These are phyloP conservation scores for Ageneiosus marmoratus DNA, from an alignment of 2,113 vertebrate genomes.

Conservation along the genomic window DNA sequence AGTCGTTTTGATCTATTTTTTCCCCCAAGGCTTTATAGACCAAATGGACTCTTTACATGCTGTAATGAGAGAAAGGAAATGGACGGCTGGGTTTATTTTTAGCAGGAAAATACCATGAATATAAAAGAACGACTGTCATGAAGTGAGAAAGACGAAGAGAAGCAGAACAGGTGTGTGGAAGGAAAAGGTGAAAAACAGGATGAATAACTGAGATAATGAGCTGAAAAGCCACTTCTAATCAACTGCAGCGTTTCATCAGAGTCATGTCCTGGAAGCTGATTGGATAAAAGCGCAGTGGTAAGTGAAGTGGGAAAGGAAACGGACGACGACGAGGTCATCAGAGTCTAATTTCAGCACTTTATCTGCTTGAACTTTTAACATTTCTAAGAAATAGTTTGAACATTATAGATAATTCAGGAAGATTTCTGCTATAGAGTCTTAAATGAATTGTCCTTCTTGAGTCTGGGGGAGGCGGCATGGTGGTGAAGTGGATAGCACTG, in stretches of 20 bases:
- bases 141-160: constrained; percentile 3
- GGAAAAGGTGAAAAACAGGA: background rate
- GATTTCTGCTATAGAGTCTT: no score
- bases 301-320: background rate
- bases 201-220: background rate
- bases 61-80: constrained; percentile 1
- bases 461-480: no score
- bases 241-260: background rate
- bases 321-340: no score
- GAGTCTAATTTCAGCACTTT: background rate
- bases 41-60: background rate
- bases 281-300: background rate
- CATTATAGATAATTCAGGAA: background rate
- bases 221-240: constrained; percentile 4
- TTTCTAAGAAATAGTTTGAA: background rate
- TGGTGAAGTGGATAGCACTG: no score
- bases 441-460: no score
- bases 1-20: background rate
- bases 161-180: background rate
- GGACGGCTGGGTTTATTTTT: constrained; percentile 6
- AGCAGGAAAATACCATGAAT: background rate
- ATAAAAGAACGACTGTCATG: background rate
- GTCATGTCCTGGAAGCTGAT: background rate
- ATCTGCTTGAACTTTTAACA: background rate
- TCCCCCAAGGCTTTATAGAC: background rate